Conservation (phyloP, 1,140 invertebrate genomes). For the Pectinophora gossypiella region DNA sequence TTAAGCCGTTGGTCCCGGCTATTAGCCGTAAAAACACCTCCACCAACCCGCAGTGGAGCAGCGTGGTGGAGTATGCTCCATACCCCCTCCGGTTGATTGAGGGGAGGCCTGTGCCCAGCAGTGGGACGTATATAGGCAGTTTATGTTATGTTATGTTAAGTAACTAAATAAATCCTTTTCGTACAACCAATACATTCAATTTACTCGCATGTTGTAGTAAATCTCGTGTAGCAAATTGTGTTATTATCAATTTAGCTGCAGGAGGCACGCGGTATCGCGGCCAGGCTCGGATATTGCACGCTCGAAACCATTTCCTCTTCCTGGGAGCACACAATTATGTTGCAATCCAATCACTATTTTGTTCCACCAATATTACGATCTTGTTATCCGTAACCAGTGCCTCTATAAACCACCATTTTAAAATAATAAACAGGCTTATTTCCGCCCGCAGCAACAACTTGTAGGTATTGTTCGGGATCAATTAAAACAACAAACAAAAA, state of each 20-base stretch:
- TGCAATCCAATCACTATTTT: background rate
- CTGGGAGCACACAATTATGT: background rate
- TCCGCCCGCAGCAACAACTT: background rate
- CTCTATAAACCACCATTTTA: background rate
- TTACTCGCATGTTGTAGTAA: conserved; percentile 6
- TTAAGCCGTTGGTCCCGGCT: no score
- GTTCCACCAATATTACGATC: no score
- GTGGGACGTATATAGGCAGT: no score
- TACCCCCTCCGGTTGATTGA: no score
- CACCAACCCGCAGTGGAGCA: no score
- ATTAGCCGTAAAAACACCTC: no score
- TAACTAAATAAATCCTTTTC: no score
- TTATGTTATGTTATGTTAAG: no score
- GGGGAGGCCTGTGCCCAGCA: no score
- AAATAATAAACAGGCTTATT: background rate
- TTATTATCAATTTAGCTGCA: conserved; percentile 1
- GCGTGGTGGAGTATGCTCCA: no score
- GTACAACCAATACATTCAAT: no score
- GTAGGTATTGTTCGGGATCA: background rate
- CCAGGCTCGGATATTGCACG: conserved; percentile 24
- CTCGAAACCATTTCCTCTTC: conserved; percentile 18
- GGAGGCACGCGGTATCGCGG: conserved; percentile 10
- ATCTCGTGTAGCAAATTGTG: conserved; percentile 8
- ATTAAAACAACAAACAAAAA: background rate
- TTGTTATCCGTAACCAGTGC: background rate